These are phyloP conservation scores for Varanus komodoensis DNA, from an alignment of 2,113 vertebrate genomes.

Conservation along the genomic window DNA sequence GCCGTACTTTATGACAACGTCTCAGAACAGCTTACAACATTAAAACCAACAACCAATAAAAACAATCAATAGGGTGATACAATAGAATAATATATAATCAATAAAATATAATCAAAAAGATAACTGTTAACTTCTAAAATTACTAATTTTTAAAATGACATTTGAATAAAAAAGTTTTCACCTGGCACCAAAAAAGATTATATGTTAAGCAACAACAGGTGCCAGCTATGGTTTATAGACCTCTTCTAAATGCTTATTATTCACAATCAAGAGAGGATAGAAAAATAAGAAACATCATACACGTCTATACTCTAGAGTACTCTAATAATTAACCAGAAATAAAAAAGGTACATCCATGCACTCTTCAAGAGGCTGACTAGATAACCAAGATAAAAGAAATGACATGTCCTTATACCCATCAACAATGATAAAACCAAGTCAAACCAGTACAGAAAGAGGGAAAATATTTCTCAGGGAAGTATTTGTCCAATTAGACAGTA, in stretches of 20 bases:
- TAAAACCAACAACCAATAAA: no score
- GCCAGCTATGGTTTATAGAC: background rate
- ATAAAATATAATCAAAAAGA: no score
- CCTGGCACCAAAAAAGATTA: no score
- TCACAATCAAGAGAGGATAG: background rate
- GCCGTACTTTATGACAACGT: no score
- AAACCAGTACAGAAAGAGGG: background rate
- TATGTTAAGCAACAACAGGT: background rate
- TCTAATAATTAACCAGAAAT: background rate
- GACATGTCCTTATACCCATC: background rate
- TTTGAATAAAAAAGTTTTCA: no score
- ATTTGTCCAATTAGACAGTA: background rate
- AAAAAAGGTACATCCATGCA: background rate
- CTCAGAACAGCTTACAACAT: no score
- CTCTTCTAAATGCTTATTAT: background rate
- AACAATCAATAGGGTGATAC: no score
- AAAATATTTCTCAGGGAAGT: background rate
- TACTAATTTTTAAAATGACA: no score
- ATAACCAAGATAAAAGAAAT: background rate
- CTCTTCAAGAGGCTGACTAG: background rate
- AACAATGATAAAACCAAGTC: background rate
- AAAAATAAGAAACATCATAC: background rate
- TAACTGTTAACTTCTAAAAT: no score
- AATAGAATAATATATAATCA: no score
- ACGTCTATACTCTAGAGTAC: background rate